Evolutionary conservation across 2,113 vertebrate species (phyloP), one percentile per base, ranked within the genome.

Genomic region (Tenrec ecaudatus): DNA sequence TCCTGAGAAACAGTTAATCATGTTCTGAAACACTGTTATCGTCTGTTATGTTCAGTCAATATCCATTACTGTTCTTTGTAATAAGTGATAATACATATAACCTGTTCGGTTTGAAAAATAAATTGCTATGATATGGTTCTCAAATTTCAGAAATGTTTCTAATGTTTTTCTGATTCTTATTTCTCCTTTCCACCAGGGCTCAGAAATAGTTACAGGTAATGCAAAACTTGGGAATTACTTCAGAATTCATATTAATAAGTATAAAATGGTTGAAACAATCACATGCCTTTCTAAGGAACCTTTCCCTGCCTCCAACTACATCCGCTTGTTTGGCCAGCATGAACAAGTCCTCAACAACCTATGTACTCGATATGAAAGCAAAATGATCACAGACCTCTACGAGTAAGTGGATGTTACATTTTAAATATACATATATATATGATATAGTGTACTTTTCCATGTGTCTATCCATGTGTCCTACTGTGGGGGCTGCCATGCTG

Each of bases 271-370:
- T 92, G 99, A 99, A 76, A 95, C 97, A 29, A 97, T 99, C 97
- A 99, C 98, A 6, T 99, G 99, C 91, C 92, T 99, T 69, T 99
- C 98, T 17, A 97, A 97, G 80, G 97, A 98, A 3, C 97, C 98
- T 58, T 96, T 99, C 82, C 99, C 99, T 0, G 86, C 97, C 79
- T 98, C 98, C 95, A 99, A 99, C 97, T 99, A 99, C 92, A 93
- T 99, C 83, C 97, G 97, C 93, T 95, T 99, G 92, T 99, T 98
- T 0, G 98, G 98, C 14, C 99, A 99, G 90, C 99, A 99, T 0
- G 98, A 99, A 96, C 98, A 97, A 79, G 98, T 99, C 90, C 98
- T 99, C 62, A 99, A 99, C 25, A 98, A 98, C 58, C 97, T 99
- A 80, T 97, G 66, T 58, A 95, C 92, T 57, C 98, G 98, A 73